Evolutionary conservation across 2,888 invertebrate genomes (phyloP).

Genomic region (Nemurella pictetii): DNA sequence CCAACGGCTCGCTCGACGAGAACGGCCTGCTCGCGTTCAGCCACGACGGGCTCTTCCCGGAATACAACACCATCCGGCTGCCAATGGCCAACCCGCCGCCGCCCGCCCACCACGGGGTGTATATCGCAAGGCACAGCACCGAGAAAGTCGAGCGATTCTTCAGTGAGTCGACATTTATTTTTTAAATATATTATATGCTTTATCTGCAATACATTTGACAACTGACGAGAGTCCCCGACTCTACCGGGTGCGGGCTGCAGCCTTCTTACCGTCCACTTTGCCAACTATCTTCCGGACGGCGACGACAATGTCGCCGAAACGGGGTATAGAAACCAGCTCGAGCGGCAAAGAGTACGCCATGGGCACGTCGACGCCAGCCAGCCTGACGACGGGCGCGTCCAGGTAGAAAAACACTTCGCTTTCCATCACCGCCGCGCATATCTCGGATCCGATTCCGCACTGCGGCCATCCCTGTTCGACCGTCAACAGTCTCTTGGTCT

Average conservation of each 20-base stretch:
- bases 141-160: conserved; percentile 58
- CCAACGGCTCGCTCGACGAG: conserved; percentile 54
- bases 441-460: conserved; percentile 53
- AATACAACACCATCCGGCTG: conserved; percentile 55
- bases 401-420: conserved; percentile 57
- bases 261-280: not conserved
- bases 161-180: conserved; percentile 52
- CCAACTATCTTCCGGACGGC: conserved; percentile 22
- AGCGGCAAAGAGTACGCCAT: conserved; percentile 62
- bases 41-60: conserved; percentile 56
- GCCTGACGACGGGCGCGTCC: conserved; percentile 61
- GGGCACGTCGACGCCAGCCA: conserved; percentile 63
- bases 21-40: conserved; percentile 55
- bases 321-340: conserved; percentile 56
- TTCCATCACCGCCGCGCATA: conserved; percentile 32
- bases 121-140: conserved; percentile 51
- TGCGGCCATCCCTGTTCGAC: conserved; percentile 70
- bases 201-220: not conserved
- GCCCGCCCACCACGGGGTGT: conserved; percentile 54
- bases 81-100: conserved; percentile 64
- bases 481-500: conserved; percentile 65
- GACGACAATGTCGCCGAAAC: conserved; percentile 47
- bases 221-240: not conserved
- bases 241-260: no score
- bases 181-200: not conserved